Evolutionary conservation across 2,888 invertebrate genomes (phyloP).

Genomic region (Callyntrura sp.): DNA sequence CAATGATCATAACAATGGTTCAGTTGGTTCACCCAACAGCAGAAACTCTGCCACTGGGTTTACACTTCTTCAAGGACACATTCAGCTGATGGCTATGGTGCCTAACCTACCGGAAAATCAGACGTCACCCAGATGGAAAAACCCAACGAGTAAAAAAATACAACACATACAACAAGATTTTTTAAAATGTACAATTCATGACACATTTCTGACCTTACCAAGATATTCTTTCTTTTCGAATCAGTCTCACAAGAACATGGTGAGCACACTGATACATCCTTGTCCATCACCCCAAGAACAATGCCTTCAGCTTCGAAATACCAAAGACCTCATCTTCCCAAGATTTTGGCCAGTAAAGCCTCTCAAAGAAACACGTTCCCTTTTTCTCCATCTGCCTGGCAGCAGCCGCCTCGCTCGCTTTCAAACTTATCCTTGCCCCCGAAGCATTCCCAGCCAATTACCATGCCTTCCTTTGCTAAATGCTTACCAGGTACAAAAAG

Average conservation of each 20-base stretch:
- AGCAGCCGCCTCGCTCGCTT: neutral
- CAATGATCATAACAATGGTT: no score
- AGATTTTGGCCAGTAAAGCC: slow-evolving; percentile 48
- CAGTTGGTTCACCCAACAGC: no score
- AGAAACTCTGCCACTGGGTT: neutral
- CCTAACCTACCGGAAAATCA: slow-evolving; percentile 58
- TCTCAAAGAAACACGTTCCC: neutral
- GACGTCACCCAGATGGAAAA: slow-evolving; percentile 35
- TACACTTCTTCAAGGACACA: slow-evolving; percentile 60
- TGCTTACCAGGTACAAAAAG: slow-evolving; percentile 50
- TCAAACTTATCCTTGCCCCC: slow-evolving; percentile 40
- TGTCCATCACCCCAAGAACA: slow-evolving; percentile 16
- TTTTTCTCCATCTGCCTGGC: neutral
- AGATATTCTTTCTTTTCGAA: neutral
- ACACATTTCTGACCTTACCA: neutral
- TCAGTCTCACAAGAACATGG: neutral
- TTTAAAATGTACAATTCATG: neutral
- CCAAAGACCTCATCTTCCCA: slow-evolving; percentile 28
- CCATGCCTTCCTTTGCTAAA: slow-evolving; percentile 67
- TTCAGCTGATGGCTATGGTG: slow-evolving; percentile 66
- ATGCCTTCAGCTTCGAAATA: slow-evolving; percentile 67
- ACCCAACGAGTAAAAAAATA: neutral
- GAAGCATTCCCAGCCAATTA: slow-evolving; percentile 46
- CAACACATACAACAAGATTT: neutral
- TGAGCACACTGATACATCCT: neutral